A percentile compares a stretch with the other conserved stretches of the same genome.
These are phyloP conservation scores for Rafetus swinhoei DNA, from an alignment of 2,113 vertebrate genomes.

Conservation along the genomic window DNA sequence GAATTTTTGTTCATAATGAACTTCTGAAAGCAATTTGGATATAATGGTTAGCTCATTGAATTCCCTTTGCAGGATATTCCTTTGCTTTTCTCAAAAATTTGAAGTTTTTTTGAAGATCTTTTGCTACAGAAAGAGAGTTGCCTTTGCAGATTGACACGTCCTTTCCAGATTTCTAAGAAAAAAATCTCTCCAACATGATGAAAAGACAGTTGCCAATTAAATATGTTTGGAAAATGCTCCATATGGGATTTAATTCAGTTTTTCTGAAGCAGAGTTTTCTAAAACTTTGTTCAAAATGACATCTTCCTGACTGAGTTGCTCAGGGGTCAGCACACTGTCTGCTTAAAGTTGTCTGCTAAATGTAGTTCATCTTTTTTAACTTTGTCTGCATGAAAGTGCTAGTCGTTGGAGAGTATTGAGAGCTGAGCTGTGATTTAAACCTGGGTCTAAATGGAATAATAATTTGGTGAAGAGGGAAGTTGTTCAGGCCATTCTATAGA, in stretches of 20 bases:
- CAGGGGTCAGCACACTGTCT: neutral
- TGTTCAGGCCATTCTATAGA: neutral
- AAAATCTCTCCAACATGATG: neutral
- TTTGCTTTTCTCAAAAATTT: slow-evolving; percentile 23
- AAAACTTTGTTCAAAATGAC: slow-evolving; percentile 14
- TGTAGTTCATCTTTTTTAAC: neutral
- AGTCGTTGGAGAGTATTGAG: neutral
- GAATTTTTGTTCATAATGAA: slow-evolving; percentile 7
- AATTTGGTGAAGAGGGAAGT: neutral
- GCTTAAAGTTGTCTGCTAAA: neutral
- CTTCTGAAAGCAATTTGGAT: slow-evolving; percentile 2
- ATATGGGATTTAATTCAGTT: neutral
- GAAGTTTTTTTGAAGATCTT: neutral
- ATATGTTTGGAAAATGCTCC: neutral
- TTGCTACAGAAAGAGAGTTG: neutral
- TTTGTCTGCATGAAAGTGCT: neutral
- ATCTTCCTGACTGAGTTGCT: neutral
- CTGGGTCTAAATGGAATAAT: neutral
- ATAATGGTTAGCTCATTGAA: slow-evolving; percentile 6
- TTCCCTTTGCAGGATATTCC: slow-evolving; percentile 6
- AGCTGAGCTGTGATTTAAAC: neutral
- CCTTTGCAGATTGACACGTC: neutral
- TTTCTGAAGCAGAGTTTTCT: neutral
- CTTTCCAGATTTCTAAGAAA: neutral
- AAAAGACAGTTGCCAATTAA: neutral